phyloP scores from a whole-genome alignment of 53 echinoderm and acorn worm genomes.

The Patiria pectinifera region DNA sequence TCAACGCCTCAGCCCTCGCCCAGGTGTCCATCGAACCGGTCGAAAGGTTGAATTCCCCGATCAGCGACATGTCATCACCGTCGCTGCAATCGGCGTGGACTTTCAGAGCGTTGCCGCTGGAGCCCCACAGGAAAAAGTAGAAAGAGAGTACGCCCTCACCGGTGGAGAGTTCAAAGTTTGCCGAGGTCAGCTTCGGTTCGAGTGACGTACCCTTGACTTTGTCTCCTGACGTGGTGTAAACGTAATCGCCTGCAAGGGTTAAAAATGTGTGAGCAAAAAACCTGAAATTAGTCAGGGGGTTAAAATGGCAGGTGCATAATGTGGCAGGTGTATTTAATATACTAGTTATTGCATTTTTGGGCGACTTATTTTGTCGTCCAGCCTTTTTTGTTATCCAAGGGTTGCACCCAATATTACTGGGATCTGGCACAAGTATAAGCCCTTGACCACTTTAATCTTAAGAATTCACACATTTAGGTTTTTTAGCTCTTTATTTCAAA shows the following conservation, averaged over 20 bases:
- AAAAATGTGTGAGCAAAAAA: not conserved
- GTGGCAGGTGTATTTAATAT: not conserved
- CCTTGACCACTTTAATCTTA: too few relatives aligned
- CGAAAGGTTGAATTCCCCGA: not conserved
- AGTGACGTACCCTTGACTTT: not conserved
- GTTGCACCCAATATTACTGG: too few relatives aligned
- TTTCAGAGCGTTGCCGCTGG: not conserved
- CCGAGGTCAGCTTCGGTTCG: conserved; percentile 14
- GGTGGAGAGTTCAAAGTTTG: not conserved
- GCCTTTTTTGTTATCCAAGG: too few relatives aligned
- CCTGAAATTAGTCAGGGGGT: not conserved
- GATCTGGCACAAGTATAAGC: too few relatives aligned
- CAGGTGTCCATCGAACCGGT: conserved; percentile 1
- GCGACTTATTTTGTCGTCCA: too few relatives aligned
- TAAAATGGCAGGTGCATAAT: not conserved
- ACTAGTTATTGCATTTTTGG: too few relatives aligned
- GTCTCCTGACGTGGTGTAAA: not conserved
- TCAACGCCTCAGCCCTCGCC: not conserved
- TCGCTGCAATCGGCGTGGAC: conserved; percentile 11
- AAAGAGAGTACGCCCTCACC: conserved; percentile 54
- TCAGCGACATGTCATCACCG: not conserved
- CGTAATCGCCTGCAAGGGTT: conserved; percentile 8
- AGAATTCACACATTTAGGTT: too few relatives aligned
- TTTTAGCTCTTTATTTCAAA: too few relatives aligned
- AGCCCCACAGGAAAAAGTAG: conserved; percentile 44